A percentile compares a stretch with the other conserved stretches of the same genome.
Evolutionary conservation across 2,113 vertebrate genomes (phyloP).

Genomic region (Nothocercus julius): DNA sequence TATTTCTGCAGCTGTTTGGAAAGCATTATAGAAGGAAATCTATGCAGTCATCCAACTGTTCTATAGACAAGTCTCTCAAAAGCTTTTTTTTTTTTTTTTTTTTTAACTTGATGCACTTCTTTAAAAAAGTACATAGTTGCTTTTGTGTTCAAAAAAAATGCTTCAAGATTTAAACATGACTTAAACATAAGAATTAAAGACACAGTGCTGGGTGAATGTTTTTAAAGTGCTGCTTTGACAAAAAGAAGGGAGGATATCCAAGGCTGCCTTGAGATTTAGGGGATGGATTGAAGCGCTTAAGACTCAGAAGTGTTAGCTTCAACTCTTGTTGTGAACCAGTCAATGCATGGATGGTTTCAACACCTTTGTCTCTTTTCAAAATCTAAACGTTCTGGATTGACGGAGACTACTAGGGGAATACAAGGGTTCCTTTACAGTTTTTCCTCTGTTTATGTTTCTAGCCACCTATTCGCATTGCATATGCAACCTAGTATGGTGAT

Average conservation of each 20-base stretch:
- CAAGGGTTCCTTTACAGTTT: neutral
- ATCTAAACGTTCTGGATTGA: neutral
- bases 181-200: neutral
- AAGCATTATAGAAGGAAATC: neutral
- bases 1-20: neutral
- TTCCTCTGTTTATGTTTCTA: neutral
- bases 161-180: neutral
- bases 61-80: neutral
- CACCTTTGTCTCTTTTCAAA: neutral
- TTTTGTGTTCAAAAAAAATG: neutral
- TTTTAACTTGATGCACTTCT: neutral
- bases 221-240: neutral
- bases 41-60: neutral
- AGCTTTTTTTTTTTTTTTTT: neutral
- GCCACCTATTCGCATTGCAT: neutral
- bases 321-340: neutral
- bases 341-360: neutral
- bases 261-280: neutral
- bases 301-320: neutral
- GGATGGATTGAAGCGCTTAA: neutral
- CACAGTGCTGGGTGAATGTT: neutral
- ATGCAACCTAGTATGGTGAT: rapidly evolving
- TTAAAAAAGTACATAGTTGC: neutral
- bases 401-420: neutral
- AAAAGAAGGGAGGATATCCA: neutral